Evolutionary conservation across 2,113 vertebrate species (phyloP).

Genomic region (Sphaerodactylus townsendi): DNA sequence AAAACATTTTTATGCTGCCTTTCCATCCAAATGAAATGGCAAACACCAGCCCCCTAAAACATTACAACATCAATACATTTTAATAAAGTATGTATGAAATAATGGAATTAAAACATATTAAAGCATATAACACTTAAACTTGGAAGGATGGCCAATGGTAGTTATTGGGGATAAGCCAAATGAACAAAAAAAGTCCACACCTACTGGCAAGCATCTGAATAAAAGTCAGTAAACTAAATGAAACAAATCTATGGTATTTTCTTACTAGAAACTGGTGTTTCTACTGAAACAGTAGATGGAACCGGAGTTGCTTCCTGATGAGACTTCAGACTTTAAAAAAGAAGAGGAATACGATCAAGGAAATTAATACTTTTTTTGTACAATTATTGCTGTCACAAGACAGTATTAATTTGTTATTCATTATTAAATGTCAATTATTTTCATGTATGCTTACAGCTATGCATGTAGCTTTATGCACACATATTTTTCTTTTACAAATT

Average conservation of each 20-base stretch:
- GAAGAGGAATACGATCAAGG: not conserved
- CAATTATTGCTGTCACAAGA: not conserved
- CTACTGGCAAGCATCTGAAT: not conserved
- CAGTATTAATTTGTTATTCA: not conserved
- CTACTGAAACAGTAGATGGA: slow-evolving; percentile 26
- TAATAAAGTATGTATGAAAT: too few species aligned
- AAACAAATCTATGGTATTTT: not conserved
- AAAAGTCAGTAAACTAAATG: not conserved
- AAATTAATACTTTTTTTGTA: not conserved
- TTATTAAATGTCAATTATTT: not conserved
- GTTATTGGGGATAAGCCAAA: too few species aligned
- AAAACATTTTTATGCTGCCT: too few species aligned
- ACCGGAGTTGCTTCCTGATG: slow-evolving; percentile 37
- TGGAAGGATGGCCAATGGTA: too few species aligned
- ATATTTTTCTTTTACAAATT: too few species aligned
- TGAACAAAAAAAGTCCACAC: too few species aligned
- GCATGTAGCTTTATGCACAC: too few species aligned
- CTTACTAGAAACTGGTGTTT: slow-evolving; percentile 67
- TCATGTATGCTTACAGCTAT: not conserved
- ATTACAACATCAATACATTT: too few species aligned
- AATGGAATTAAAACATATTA: too few species aligned
- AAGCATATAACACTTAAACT: too few species aligned
- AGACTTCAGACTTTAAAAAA: slow-evolving; percentile 54
- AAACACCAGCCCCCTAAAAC: too few species aligned
- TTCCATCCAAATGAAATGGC: too few species aligned